Conservation (phyloP, 2,113 vertebrate genomes). For the Lagenorhynchus albirostris region DNA sequence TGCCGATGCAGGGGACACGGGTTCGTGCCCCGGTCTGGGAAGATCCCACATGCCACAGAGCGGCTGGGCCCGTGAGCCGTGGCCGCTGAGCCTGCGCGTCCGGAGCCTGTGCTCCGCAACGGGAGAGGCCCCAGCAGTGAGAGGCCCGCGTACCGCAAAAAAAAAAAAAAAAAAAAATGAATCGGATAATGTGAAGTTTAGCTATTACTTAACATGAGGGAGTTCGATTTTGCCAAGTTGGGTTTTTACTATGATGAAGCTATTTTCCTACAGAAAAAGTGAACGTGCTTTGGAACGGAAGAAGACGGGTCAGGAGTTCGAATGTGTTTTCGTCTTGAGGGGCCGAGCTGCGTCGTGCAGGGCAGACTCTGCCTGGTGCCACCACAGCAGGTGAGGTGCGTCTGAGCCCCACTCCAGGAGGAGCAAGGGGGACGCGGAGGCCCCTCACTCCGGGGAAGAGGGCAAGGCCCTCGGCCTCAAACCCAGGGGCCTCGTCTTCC, state of each 20-base stretch:
- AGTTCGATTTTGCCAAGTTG: not conserved
- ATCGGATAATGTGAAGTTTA: rapidly evolving
- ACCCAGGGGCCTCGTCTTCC: not conserved
- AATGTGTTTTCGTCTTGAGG: rapidly evolving
- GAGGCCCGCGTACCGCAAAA: no score
- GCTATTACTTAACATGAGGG: rapidly evolving
- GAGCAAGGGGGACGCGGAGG: rapidly evolving
- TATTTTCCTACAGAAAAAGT: not conserved
- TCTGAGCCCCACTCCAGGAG: rapidly evolving
- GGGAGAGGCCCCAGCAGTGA: no score
- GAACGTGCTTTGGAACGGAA: not conserved
- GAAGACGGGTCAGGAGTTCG: rapidly evolving
- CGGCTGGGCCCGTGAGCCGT: no score
- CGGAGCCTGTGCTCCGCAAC: no score
- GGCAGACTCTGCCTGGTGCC: not conserved
- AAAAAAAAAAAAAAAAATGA: no score
- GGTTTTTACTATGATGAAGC: not conserved
- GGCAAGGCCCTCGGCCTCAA: rapidly evolving
- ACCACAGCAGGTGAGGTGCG: not conserved
- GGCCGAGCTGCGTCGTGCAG: not conserved
- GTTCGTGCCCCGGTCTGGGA: no score
- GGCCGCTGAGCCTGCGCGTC: no score
- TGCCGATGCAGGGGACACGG: no score
- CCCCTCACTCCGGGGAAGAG: rapidly evolving
- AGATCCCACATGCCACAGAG: no score